These are phyloP conservation scores for Sebastes minor DNA, from an alignment of 2,797 vertebrate species.

Conservation along the genomic window DNA sequence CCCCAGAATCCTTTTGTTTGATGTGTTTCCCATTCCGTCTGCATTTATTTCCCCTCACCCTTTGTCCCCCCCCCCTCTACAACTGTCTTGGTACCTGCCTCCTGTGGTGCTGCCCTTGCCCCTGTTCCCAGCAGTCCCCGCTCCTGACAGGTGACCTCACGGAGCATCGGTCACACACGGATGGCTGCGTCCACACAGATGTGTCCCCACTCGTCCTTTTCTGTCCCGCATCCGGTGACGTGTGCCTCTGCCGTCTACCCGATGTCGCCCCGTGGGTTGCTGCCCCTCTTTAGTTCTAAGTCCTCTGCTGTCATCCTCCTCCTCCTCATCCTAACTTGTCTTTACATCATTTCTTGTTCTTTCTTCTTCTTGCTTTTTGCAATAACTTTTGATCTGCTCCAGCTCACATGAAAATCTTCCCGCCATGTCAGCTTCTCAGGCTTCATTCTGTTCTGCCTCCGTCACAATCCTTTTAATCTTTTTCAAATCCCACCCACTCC, in stretches of 20 bases:
- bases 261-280: constrained; percentile 48
- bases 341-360: constrained; percentile 14
- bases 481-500: constrained; percentile 45
- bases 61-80: constrained; percentile 1
- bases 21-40: constrained; percentile 16
- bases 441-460: constrained; percentile 29
- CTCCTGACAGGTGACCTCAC: constrained; percentile 76
- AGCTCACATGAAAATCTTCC: constrained; percentile 32
- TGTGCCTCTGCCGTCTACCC: constrained; percentile 57
- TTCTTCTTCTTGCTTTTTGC: not conserved
- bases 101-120: constrained; percentile 57
- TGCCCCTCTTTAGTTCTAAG: not conserved
- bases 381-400: constrained; percentile 46
- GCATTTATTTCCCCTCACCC: not conserved
- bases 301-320: constrained; percentile 54
- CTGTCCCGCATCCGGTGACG: constrained; percentile 56
- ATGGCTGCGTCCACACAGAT: constrained; percentile 76
- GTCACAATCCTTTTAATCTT: constrained; percentile 53
- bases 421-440: constrained; percentile 27
- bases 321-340: not conserved
- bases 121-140: constrained; percentile 63
- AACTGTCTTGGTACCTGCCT: constrained; percentile 46
- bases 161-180: constrained; percentile 66
- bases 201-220: constrained; percentile 77
- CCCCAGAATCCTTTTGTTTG: not conserved